Evolutionary conservation across 2,113 vertebrate genomes (phyloP), one percentile per base, ranked within the genome.

Genomic region (Electrona antarctica): DNA sequence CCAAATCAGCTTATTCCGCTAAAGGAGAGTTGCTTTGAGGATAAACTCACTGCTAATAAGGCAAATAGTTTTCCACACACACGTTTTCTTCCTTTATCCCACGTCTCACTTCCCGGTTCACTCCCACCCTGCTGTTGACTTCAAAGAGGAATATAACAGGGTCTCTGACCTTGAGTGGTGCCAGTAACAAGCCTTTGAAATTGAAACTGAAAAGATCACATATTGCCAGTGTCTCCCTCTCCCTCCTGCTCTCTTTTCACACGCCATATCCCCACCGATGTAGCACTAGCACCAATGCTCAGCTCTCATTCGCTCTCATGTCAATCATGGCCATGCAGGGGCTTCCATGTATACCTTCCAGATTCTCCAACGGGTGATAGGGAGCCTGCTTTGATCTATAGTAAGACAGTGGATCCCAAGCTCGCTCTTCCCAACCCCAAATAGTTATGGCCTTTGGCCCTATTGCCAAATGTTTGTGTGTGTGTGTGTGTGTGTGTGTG

Each of bases 101-200:
- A 0, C 4, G 21, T 59, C 60, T 10, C 49, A 10, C 49, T 51
- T 51, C 6, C 49, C 49, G 8, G 49, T 12, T 2, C 8, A 7
- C 9, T 52, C 46, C 50, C 0, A 9, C 8, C 21, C 51, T n/a
- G 28, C 21, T 6, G 51, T 50, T 29, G 15, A 71, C 78, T 78
- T 85, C 72, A 85, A 72, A 82, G 70, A 57, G 64, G 8, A 0
- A 57, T 29, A 28, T 57, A 74, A 68, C 72, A 14, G 73, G 64
- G 64, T 82, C 71, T 56, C 56, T 75, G 81, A 85, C 87, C 85
- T 85, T 84, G 83, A 85, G 73, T 60, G 0, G 29, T 66, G 64
- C 74, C 74, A 73, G 69, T 80, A 80, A 80, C 71, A 69, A 71
- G 5, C 7, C 64, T 84, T 82, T 87, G 72, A 87, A 81, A 82